A percentile compares a stretch with the other conserved stretches of the same genome.
Conservation (phyloP, 2,113 vertebrate genomes). For the Grus americana region DNA sequence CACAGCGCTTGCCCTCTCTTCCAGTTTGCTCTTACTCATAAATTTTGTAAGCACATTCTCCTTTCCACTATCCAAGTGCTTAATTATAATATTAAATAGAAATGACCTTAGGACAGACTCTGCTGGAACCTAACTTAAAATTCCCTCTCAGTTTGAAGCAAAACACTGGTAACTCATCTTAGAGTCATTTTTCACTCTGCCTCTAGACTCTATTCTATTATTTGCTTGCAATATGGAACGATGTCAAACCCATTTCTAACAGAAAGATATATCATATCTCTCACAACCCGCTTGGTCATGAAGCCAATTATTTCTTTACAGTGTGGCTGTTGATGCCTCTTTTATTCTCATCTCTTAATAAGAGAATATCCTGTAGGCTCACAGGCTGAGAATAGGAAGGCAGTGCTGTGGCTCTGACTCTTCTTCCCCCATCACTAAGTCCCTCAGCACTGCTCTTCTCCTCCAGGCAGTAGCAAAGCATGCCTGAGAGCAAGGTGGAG, state of each 20-base stretch:
- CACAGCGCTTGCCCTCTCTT: not conserved
- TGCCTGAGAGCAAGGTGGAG: not conserved
- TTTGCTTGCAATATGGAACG: not conserved
- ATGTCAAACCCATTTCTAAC: not conserved
- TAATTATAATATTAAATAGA: slow-evolving; percentile 31
- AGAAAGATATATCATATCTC: not conserved
- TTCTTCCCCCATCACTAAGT: not conserved
- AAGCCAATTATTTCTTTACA: not conserved
- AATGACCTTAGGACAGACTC: not conserved
- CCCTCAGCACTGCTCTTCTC: not conserved
- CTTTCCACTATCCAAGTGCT: not conserved
- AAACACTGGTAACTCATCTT: not conserved
- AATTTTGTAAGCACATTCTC: not conserved
- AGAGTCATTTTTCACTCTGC: not conserved
- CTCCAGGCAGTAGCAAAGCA: not conserved
- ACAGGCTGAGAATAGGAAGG: not conserved
- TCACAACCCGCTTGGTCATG: not conserved
- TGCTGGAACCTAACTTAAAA: not conserved
- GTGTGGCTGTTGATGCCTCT: not conserved
- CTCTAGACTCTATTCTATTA: not conserved
- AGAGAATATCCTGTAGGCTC: not conserved
- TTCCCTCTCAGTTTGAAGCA: not conserved
- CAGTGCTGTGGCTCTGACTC: not conserved
- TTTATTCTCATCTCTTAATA: not conserved
- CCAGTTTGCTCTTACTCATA: not conserved